Conservation (phyloP, 2,888 invertebrate species). For the Strigamia maritima region DNA sequence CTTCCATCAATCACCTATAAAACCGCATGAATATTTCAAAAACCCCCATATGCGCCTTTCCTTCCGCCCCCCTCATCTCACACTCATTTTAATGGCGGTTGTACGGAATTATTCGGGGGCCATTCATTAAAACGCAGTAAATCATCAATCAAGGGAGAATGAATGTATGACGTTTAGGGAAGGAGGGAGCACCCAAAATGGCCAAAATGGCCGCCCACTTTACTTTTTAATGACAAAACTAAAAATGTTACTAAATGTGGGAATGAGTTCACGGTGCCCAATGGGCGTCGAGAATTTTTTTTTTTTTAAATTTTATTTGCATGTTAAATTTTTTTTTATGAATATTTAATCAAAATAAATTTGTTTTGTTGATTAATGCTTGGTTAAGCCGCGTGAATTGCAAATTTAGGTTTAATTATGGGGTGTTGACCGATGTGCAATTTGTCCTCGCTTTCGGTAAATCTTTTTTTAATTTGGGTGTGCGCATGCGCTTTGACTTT, state of each 20-base stretch:
- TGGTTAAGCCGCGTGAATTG: too few species aligned
- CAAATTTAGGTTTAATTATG: background rate
- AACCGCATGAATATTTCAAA: background rate
- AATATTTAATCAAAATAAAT: background rate
- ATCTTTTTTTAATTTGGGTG: background rate
- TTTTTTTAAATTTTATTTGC: background rate
- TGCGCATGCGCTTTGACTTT: background rate
- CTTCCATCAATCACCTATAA: too few species aligned
- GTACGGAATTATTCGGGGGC: constrained; percentile 1
- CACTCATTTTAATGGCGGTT: background rate
- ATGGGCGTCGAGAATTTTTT: background rate
- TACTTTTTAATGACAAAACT: too few species aligned
- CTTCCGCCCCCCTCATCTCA: background rate
- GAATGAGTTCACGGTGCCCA: background rate
- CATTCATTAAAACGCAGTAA: constrained; percentile 11
- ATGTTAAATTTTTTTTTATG: background rate
- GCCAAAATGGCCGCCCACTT: background rate
- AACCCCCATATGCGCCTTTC: background rate
- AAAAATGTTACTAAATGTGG: background rate
- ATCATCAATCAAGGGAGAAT: background rate
- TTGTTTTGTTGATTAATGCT: background rate
- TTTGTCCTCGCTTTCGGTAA: background rate
- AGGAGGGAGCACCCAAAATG: background rate
- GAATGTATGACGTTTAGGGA: background rate
- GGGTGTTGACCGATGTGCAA: background rate